A percentile compares a stretch with the other conserved stretches of the same genome.
These are phyloP conservation scores for Numida meleagris DNA, from an alignment of 2,113 vertebrate species.

Conservation along the genomic window DNA sequence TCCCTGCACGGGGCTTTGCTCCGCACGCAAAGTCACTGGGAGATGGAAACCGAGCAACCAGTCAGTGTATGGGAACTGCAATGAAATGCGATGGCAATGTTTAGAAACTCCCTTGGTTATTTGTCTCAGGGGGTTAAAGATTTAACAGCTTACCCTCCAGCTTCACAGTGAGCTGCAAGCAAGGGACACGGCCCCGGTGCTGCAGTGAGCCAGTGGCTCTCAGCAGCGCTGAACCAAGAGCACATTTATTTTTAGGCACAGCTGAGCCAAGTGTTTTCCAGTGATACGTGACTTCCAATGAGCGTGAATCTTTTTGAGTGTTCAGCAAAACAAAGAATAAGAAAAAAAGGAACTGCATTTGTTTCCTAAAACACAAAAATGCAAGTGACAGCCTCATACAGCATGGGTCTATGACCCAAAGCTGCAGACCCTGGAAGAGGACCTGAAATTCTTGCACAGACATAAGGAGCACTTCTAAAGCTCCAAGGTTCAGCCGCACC, in stretches of 20 bases:
- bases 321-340: conserved; percentile 6
- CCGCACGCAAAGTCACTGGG: neutral
- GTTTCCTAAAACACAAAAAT: conserved; percentile 11
- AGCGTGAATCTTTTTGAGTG: neutral
- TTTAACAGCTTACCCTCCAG: neutral
- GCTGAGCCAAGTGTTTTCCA: conserved; percentile 45
- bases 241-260: conserved; percentile 44
- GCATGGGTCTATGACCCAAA: neutral
- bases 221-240: neutral
- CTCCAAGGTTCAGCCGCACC: neutral
- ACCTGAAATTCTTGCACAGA: neutral
- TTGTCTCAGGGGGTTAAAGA: neutral
- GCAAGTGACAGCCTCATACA: neutral
- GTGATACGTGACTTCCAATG: neutral
- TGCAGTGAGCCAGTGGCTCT: neutral
- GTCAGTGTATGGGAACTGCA: neutral
- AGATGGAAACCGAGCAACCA: neutral
- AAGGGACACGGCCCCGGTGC: neutral
- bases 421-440: neutral
- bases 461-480: neutral
- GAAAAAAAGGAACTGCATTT: neutral
- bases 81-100: neutral
- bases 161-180: neutral
- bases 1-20: neutral
- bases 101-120: neutral